Evolutionary conservation across 2,888 invertebrate genomes (phyloP).

Genomic region (Chrysolina oricalcia): DNA sequence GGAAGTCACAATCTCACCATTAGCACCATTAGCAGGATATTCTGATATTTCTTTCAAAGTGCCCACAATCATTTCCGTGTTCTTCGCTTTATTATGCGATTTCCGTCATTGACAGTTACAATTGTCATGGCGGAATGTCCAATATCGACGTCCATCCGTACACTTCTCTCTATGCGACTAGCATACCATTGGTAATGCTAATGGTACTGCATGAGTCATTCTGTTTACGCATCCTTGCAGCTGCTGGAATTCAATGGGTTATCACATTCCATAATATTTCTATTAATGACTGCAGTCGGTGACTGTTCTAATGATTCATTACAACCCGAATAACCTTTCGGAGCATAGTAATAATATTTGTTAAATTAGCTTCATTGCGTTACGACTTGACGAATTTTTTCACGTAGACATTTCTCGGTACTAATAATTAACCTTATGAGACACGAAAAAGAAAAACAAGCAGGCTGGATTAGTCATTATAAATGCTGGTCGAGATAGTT

Average conservation of each 20-base stretch:
- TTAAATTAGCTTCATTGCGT: constrained; percentile 35
- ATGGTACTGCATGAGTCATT: constrained; percentile 6
- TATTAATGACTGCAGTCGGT: not conserved
- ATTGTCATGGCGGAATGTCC: not conserved
- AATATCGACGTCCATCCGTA: not conserved
- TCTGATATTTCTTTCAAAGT: not conserved
- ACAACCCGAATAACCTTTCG: constrained; percentile 15
- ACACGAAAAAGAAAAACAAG: not conserved
- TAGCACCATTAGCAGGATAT: not conserved
- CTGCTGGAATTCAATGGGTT: constrained; percentile 3
- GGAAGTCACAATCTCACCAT: not conserved
- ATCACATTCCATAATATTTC: not conserved
- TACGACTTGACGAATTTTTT: constrained; percentile 34
- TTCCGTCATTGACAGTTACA: constrained; percentile 7
- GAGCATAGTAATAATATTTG: constrained; percentile 7
- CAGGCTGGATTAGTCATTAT: constrained; percentile 14
- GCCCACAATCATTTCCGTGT: not conserved
- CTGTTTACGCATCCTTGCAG: constrained; percentile 6
- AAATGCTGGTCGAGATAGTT: not conserved
- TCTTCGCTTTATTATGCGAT: not conserved
- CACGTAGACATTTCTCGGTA: constrained; percentile 37
- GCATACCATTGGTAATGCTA: constrained; percentile 8
- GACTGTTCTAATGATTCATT: not conserved
- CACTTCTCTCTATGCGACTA: not conserved
- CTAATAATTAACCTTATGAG: constrained; percentile 39